phyloP scores from a whole-genome alignment of 2,888 invertebrate genomes.

The Alviniconcha strummeri region DNA sequence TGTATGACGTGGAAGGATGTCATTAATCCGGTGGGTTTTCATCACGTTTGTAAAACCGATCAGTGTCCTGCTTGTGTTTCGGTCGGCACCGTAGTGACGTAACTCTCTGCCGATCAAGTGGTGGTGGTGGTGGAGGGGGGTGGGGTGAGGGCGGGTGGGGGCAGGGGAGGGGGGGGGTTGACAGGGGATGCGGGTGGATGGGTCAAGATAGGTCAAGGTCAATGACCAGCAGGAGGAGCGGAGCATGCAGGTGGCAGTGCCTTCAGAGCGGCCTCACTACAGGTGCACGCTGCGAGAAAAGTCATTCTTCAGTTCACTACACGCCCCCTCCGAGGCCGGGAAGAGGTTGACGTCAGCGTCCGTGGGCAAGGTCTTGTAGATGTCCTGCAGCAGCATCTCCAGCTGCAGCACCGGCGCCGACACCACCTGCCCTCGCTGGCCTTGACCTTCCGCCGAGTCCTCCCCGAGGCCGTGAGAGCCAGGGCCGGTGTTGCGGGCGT shows the following conservation, averaged over 20 bases:
- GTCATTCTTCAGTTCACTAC: slow-evolving; percentile 58
- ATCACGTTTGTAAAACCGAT: no score
- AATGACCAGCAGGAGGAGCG: background rate
- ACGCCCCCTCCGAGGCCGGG: slow-evolving; percentile 58
- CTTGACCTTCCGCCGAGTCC: slow-evolving; percentile 45
- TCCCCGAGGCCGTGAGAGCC: slow-evolving; percentile 42
- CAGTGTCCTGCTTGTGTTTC: no score
- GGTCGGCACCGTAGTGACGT: no score
- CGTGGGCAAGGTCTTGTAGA: slow-evolving; percentile 48
- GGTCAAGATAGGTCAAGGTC: background rate
- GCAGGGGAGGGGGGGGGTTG: background rate
- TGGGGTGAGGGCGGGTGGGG: no score
- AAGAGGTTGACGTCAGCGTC: slow-evolving; percentile 54
- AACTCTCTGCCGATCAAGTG: no score
- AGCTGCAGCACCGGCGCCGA: slow-evolving; percentile 57
- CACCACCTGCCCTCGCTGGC: slow-evolving; percentile 39
- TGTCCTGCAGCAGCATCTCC: slow-evolving; percentile 57
- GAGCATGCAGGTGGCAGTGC: no score
- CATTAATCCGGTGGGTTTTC: no score
- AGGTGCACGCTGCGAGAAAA: slow-evolving; percentile 45
- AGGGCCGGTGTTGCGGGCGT: slow-evolving; percentile 55
- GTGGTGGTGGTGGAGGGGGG: no score
- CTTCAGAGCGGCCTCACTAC: background rate
- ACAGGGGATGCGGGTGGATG: background rate
- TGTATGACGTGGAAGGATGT: no score